Evolutionary conservation across 2,888 invertebrate genomes (phyloP), one percentile per base, ranked within the genome.

Genomic region (Ectropis crepuscularia): DNA sequence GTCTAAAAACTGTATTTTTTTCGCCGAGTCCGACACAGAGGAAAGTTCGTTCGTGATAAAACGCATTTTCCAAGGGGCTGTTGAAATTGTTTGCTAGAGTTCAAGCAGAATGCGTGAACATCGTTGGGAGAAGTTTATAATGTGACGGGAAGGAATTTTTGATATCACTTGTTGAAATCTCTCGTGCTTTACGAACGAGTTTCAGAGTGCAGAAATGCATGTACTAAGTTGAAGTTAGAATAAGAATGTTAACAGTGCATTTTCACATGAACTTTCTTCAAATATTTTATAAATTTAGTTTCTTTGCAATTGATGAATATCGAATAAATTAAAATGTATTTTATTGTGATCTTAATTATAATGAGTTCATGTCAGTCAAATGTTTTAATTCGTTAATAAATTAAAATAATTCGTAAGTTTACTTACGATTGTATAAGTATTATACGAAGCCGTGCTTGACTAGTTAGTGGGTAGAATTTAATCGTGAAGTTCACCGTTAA

Each of bases 111-210:
- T 63, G 63, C 63, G 63, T 63, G 63, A 59, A 59, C 59, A 55
- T 54, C 53, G 63, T 59, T 63, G 39, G 16, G 41, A 49, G 48
- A 59, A 63, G 58, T 63, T 63, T 58, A 59, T 63, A 63, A 63
- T 63, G 58, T 63, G 59, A 63, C 63, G 50, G 59, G 28, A 59
- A 54, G 63, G 63, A 63, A 63, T 63, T 63, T 63, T 63, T 59
- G 59, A 63, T 63, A 55, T 63, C 63, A 63, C 57, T 53, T 48
- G 48, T 58, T 48, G 53, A 49, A 49, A 43, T 43, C 45, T 53
- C 38, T 42, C 37, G 11, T 41, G 49, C 12, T 63, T 46, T 28
- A 5, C 37, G 6, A 6, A 42, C 11, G 53, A 16, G 51, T 38
- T 59, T 49, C 11, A 57, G 16, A 42, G 11, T 41, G 41, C 28